Evolutionary conservation across 2,113 vertebrate genomes (phyloP), one percentile per base, ranked within the genome.

Genomic region (Verasper variegatus): DNA sequence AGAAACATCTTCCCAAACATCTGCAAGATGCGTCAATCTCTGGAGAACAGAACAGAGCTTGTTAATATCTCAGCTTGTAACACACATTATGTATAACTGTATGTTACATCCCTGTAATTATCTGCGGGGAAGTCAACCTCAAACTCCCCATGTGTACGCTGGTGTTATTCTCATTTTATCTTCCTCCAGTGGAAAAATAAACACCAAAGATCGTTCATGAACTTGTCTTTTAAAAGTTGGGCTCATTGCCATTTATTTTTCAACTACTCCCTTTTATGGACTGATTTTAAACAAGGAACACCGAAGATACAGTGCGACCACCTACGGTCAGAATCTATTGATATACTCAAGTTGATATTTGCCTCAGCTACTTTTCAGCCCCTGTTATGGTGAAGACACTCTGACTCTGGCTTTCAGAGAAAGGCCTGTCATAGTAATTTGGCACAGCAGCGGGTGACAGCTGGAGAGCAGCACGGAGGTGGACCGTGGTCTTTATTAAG

Each of bases 1-100:
- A 99, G 99, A 93, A 99, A 99, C 98, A 99, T 99, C 94, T 99
- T 99, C 58, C 98, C 98, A 89, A 99, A 99, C 96, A 98, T 96
- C n/a, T 99, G 98, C 84, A 99, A 95, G 89, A 99, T 99, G 98
- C 98, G 83, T 99, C 94, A 37, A 98, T 94, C 94, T 98, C 98
- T 99, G 88, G 71, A 90, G 88, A 83, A 72, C 81, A 91, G 76
- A 76, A 23, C 51, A 0, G 5, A 74, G 47, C 40, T 20, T 31
- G 27, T 68, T 54, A 37, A 20, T 21, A 58, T n/a, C n/a, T 24
- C 11, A 63, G 49, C 45, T 2, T 47, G 3, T 14, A 47, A 14
- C 45, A 13, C 45, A 47, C 45, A 47, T 63, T 8, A 64, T 31
- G 13, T 26, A 14, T 58, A 78, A 76, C 69, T 64, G 72, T 15